Base-by-base conservation (phyloP, 2,888 invertebrate species). In the Macrophya alboannulata region DNA sequence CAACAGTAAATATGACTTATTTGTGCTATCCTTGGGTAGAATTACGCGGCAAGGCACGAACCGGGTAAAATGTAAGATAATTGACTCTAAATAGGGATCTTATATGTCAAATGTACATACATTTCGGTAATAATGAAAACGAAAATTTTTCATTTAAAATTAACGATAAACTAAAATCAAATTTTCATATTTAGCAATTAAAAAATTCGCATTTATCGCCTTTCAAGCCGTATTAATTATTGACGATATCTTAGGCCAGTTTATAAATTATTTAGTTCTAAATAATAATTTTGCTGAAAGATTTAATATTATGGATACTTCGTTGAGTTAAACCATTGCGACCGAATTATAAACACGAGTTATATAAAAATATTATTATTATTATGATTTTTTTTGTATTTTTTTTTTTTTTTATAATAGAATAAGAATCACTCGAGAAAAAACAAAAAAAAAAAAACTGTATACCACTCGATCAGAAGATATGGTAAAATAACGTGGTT, bases 401-500 rank as follows among this genome's bases (percentile, higher is more conserved):
- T 31, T 31, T 31, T 31, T 31, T 21, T 45, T 45, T 4, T 45
- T 68, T 68, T 37, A 31, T 68, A 37, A 37, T 55, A 77, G 51
- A 77, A 77, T 55, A 10, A 77, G 37, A 77, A 77, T 77, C 77
- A 77, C 77, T 77, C 77, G 31, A 21, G 51, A 77, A 55, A 17
- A 71, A 71, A 71, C 6, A 45, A 45, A 45, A 8, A 55, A n/a
- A 2, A 31, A 31, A 31, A 31, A 31, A n/a, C n/a, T 31, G 1
- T 31, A 31, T 51, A 37, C 51, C 77, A 77, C 77, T 31, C 77
- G 51, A 77, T 77, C 55, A 25, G 25, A 37, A 55, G 17, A 37
- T 51, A 48, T 31, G 51, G 31, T 37, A 43, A 45, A 43, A 48
- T 43, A 48, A 48, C 48, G 48, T 76, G 15, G 21, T 76, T 43